Evolutionary conservation across 2,113 vertebrate species (phyloP).

Genomic region (Megalops atlanticus): DNA sequence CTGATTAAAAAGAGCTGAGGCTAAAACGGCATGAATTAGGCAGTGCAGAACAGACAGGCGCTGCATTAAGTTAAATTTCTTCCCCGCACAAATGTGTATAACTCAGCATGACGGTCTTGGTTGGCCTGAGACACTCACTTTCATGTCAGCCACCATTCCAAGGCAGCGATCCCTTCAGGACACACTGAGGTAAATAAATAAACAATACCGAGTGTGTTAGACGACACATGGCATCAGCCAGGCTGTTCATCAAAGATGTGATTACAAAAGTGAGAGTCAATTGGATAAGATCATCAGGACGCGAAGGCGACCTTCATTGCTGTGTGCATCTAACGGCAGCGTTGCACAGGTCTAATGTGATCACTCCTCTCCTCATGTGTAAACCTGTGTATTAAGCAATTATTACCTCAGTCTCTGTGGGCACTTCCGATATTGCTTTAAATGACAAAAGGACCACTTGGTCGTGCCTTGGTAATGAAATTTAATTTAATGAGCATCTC

Average conservation of each 20-base stretch:
- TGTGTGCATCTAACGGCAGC: constrained; percentile 6
- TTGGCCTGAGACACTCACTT: background rate
- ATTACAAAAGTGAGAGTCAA: constrained; percentile 8
- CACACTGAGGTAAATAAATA: constrained; percentile 1
- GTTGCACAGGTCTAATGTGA: constrained; percentile 11
- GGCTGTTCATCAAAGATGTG: background rate
- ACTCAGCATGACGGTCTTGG: background rate
- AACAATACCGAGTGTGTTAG: background rate
- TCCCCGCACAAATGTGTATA: background rate
- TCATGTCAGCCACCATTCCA: background rate
- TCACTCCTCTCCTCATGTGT: background rate
- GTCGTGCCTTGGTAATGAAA: background rate
- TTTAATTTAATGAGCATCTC: constrained; percentile 27
- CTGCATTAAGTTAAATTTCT: background rate
- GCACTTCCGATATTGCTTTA: background rate
- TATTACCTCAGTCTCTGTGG: constrained; percentile 11
- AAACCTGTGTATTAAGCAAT: constrained; percentile 6
- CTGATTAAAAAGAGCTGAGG: background rate
- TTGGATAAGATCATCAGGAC: background rate
- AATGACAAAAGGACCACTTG: constrained; percentile 7
- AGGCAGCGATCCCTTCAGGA: background rate
- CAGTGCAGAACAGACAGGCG: background rate
- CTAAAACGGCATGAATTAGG: background rate
- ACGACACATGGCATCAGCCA: background rate
- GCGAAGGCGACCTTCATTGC: constrained; percentile 9